phyloP scores from a whole-genome alignment of 2,888 invertebrate species.

The Anagyrus pseudococci region DNA sequence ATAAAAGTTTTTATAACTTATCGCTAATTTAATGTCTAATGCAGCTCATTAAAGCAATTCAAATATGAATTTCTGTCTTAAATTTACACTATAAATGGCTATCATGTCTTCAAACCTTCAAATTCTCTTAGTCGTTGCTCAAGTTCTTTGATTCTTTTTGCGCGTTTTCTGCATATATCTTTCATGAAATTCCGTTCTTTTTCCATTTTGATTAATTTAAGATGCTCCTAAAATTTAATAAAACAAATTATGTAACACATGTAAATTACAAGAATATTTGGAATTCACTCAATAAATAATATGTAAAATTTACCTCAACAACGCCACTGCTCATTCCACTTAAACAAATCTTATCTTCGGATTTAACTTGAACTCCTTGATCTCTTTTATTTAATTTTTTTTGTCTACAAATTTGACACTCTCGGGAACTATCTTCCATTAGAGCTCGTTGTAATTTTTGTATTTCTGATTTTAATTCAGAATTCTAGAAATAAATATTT shows the following conservation, averaged over 20 bases:
- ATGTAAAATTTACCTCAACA: conserved; percentile 44
- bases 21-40: background rate
- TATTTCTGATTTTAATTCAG: conserved; percentile 42
- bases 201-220: conserved; percentile 65
- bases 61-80: conserved; percentile 23
- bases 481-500: conserved; percentile 40
- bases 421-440: conserved; percentile 40
- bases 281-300: background rate
- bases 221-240: conserved; percentile 62
- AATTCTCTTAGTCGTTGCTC: conserved; percentile 42
- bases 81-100: conserved; percentile 8
- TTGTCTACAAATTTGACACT: conserved; percentile 48
- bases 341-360: conserved; percentile 40
- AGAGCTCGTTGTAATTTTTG: conserved; percentile 44
- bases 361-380: conserved; percentile 48
- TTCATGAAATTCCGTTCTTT: conserved; percentile 63
- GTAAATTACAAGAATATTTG: background rate
- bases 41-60: too few relatives aligned
- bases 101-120: conserved; percentile 33
- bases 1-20: background rate
- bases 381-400: conserved; percentile 46
- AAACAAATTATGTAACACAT: background rate
- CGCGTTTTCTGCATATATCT: conserved; percentile 63
- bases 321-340: conserved; percentile 47
- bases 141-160: conserved; percentile 49